phyloP scores from a whole-genome alignment of 53 echinoderm and acorn worm genomes.

The Temnopleurus reevesii region DNA sequence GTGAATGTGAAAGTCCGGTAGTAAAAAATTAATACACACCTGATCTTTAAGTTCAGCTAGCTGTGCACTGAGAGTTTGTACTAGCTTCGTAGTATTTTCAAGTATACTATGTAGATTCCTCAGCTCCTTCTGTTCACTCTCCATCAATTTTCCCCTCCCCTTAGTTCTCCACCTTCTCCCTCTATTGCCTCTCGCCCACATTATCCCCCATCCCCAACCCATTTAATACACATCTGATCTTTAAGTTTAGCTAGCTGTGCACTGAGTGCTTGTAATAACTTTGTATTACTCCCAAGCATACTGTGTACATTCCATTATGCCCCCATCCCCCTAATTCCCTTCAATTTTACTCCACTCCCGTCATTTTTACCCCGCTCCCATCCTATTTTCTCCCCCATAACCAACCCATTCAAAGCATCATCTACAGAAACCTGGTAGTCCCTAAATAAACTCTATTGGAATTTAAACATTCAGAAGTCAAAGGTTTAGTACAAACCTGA shows the following conservation, averaged over 20 bases:
- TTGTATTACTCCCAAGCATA: constrained; percentile 82
- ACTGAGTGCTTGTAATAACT: constrained; percentile 82
- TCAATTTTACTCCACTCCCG: neutral
- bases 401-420: no score
- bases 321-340: no score
- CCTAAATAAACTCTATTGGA: no score
- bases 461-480: neutral
- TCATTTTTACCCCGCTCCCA: no score
- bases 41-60: constrained; percentile 87
- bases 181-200: no score
- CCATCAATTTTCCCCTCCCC: neutral
- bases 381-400: neutral
- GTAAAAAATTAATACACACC: no score
- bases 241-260: constrained; percentile 88
- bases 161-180: no score
- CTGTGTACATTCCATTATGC: no score
- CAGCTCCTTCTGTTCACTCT: constrained; percentile 93
- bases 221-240: constrained; percentile 93
- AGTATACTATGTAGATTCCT: constrained; percentile 73
- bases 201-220: no score
- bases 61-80: constrained; percentile 72
- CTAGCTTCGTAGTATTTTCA: constrained; percentile 77
- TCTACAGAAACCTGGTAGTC: no score
- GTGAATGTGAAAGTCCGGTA: no score
- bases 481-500: constrained; percentile 74